Base-by-base conservation (phyloP, 2,888 invertebrate species). In the Thereva nobilitata region DNA sequence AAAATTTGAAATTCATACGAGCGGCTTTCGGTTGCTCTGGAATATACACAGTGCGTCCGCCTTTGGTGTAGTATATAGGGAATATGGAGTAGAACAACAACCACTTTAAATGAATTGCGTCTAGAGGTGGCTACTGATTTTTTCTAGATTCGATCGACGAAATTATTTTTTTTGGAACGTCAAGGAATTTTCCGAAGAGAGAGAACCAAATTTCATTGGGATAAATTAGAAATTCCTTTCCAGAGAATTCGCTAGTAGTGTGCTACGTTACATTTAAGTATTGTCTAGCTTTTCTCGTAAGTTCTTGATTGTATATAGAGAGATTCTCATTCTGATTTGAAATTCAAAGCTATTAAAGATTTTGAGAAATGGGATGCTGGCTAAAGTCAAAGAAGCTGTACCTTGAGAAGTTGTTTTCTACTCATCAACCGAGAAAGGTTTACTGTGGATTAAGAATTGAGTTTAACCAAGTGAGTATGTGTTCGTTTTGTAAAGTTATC, bases 391-490 rank as follows among this genome's bases (percentile, higher is more conserved):
- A 59, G 10, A 66, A 38, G 47, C 44, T 66, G 7, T 66, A 57
- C 57, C 45, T 68, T 9, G 66, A 67, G 47, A 67, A 67, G 49
- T 64, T 57, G 9, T 64, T 66, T 64, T 64, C 66, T 4, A 64
- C 66, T 5, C 54, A 53, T 38, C 41, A 67, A 23, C 59, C 68
- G 9, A 68, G 64, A 47, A 57, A 54, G 45, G 34, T 64, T 3
- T 66, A 64, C 37, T 68, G 49, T 40, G 64, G 57, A 38, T n/a
- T 57, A 8, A 35, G 66, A 12, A 63, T 68, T 9, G 59, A 67
- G 35, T 66, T 67, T 23, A 68, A 68, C 35, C 42, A 66, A 52
- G 57, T 68, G 41, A 53, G 53, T 41, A 34, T 3, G 12, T 50
- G 34, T n/a, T 6, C 7, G 47, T 4, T 47, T 47, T 10, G 42